phyloP scores from a whole-genome alignment of 2,113 vertebrate species.

The Urocitellus parryii region DNA sequence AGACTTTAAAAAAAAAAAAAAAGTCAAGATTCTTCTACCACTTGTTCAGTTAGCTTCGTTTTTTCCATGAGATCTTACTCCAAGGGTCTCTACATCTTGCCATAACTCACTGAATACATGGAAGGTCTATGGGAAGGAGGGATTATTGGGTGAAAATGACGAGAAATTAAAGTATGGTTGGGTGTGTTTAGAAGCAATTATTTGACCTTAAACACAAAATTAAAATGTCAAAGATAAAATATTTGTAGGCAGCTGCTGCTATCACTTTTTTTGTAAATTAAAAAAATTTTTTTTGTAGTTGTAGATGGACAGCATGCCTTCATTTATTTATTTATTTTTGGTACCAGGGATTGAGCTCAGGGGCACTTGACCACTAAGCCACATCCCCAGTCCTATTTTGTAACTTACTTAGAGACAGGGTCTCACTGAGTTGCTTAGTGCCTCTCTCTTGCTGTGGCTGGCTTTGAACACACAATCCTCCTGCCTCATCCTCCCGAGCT shows the following conservation, averaged over 20 bases:
- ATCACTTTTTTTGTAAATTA: background rate
- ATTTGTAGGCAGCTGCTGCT: background rate
- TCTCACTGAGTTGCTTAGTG: too few relatives aligned
- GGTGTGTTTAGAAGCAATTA: constrained; percentile 5
- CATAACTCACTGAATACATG: background rate
- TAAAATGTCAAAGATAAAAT: constrained; percentile 26
- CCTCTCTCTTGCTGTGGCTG: too few relatives aligned
- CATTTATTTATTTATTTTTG: too few relatives aligned
- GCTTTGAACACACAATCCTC: too few relatives aligned
- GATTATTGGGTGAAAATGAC: background rate
- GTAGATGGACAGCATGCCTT: too few relatives aligned
- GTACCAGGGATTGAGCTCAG: too few relatives aligned
- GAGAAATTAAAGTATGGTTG: constrained; percentile 40
- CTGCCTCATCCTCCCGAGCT: too few relatives aligned
- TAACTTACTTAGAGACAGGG: too few relatives aligned
- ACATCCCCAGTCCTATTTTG: too few relatives aligned
- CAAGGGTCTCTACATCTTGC: background rate
- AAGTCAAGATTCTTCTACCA: background rate
- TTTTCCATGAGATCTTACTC: background rate
- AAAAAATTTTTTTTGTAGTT: too few relatives aligned
- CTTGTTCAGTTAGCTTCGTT: background rate
- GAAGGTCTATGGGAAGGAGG: background rate
- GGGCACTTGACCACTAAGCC: too few relatives aligned
- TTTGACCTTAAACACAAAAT: constrained; percentile 23
- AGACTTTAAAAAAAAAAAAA: background rate